Conservation (phyloP, 2,888 invertebrate species). For the Philopedon plagiatum region DNA sequence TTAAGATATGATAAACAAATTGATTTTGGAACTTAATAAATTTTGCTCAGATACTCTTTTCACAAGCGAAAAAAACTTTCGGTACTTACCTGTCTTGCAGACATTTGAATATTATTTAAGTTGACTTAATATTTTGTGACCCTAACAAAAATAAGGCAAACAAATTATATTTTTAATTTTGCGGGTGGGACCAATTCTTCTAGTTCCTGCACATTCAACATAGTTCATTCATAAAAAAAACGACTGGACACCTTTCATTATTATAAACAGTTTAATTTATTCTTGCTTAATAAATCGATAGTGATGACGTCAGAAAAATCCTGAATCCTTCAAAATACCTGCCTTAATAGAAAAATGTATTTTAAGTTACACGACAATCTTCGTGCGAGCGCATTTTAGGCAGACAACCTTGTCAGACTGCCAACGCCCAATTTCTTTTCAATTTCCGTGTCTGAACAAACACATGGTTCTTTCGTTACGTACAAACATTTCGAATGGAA, state of each 20-base stretch:
- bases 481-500: conserved; percentile 24
- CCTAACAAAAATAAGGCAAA: no score
- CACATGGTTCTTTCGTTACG: conserved; percentile 18
- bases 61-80: no score
- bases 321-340: conserved; percentile 18
- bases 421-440: conserved; percentile 49
- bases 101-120: no score
- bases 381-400: conserved; percentile 31
- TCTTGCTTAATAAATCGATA: not conserved
- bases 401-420: conserved; percentile 41
- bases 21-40: no score
- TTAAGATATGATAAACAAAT: no score
- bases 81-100: no score
- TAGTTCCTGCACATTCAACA: no score
- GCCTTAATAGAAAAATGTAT: not conserved
- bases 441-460: conserved; percentile 40
- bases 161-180: no score
- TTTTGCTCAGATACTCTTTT: no score
- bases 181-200: no score
- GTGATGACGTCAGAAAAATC: conserved; percentile 20
- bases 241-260: not conserved
- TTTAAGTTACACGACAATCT: conserved; percentile 29
- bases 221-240: no score
- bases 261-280: not conserved
- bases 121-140: no score